Percentiles rank a stretch among this genome's conserved stretches.
Evolutionary conservation across 2,888 invertebrate species (phyloP).

Genomic region (Drosophila mulleri): DNA sequence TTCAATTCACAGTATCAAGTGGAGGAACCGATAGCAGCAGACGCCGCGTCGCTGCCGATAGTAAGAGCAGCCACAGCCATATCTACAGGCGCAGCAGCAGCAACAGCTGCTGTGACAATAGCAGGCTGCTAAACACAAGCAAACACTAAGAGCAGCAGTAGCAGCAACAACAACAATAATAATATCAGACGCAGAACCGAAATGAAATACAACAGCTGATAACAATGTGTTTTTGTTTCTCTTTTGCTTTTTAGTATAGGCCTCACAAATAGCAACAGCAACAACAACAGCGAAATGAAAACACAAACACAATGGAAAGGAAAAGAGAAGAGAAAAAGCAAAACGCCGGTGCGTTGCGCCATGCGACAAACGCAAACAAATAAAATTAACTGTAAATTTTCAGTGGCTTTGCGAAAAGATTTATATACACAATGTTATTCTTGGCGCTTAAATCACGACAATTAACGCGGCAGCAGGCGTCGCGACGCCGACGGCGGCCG

Average conservation of each 20-base stretch:
- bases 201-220: constrained; percentile 76
- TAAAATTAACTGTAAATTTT: constrained; percentile 50
- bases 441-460: constrained; percentile 37
- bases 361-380: constrained; percentile 42
- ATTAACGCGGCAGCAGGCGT: constrained; percentile 24
- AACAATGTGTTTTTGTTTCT: constrained; percentile 42
- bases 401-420: constrained; percentile 33
- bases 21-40: constrained; percentile 73
- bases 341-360: constrained; percentile 37
- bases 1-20: constrained; percentile 61
- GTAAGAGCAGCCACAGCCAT: constrained; percentile 21
- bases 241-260: constrained; percentile 10
- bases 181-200: constrained; percentile 32
- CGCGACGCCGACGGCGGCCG: neutral
- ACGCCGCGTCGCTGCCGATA: constrained; percentile 49
- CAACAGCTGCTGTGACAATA: constrained; percentile 40
- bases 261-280: constrained; percentile 37
- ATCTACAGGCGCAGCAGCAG: neutral
- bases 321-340: neutral
- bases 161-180: neutral
- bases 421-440: constrained; percentile 16
- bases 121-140: constrained; percentile 59
- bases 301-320: neutral
- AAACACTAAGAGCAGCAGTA: constrained; percentile 18
- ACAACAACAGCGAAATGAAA: constrained; percentile 28